phyloP scores from a whole-genome alignment of 1,140 invertebrate species.

The Bacillus rossius region DNA sequence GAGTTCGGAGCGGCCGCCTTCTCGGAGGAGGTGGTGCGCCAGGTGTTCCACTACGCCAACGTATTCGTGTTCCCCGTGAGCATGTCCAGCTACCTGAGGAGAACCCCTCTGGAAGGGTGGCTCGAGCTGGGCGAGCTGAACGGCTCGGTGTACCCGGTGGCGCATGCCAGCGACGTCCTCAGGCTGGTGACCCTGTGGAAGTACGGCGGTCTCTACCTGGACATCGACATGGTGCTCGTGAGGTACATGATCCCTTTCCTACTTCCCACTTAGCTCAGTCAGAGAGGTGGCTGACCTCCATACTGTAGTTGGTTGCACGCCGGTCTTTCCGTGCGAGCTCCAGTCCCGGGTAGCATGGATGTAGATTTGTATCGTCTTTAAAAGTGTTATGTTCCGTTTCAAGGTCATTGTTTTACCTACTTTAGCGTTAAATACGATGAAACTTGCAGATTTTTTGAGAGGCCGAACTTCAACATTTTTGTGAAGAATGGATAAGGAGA shows the following conservation, averaged over 20 bases:
- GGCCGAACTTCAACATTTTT: too few species aligned
- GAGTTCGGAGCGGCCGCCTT: neutral
- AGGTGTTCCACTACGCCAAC: neutral
- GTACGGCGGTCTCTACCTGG: constrained; percentile 71
- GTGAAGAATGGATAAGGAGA: too few species aligned
- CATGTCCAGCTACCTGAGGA: constrained; percentile 44
- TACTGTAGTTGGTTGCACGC: neutral
- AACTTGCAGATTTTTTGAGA: too few species aligned
- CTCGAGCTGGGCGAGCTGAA: constrained; percentile 46
- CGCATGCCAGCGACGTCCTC: constrained; percentile 62
- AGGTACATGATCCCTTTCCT: constrained; percentile 31
- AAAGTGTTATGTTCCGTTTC: neutral
- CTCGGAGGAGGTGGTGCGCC: neutral
- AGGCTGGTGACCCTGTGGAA: constrained; percentile 68
- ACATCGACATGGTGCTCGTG: constrained; percentile 66
- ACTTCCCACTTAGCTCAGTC: too few species aligned
- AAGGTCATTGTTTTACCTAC: too few species aligned
- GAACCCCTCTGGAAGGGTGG: constrained; percentile 56
- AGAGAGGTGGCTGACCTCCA: too few species aligned
- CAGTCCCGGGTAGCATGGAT: neutral
- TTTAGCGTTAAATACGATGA: too few species aligned
- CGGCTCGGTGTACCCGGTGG: constrained; percentile 42
- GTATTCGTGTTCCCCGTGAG: neutral
- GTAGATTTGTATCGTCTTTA: neutral
- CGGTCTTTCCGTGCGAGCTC: neutral